These are phyloP conservation scores for Yoshiicerus persimilis DNA, from an alignment of 1,140 invertebrate genomes.

Conservation along the genomic window DNA sequence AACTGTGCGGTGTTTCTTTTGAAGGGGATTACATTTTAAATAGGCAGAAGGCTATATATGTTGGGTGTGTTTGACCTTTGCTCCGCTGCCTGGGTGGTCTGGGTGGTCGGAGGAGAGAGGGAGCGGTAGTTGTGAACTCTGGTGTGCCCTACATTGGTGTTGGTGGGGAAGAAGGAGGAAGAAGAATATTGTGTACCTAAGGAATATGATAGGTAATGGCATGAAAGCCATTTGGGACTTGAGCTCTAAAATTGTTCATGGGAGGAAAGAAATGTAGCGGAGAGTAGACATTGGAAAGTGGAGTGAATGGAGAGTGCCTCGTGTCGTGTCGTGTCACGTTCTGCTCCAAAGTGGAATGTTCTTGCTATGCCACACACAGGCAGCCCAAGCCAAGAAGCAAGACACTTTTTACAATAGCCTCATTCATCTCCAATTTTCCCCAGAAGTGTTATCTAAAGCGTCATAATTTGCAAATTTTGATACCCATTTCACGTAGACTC, in stretches of 20 bases:
- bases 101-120: too few relatives aligned
- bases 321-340: neutral
- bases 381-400: neutral
- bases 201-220: neutral
- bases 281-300: too few relatives aligned
- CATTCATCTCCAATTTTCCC: constrained; percentile 30
- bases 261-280: neutral
- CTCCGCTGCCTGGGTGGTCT: too few relatives aligned
- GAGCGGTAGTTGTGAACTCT: too few relatives aligned
- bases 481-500: constrained; percentile 19
- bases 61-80: too few relatives aligned
- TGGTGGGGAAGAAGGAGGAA: too few relatives aligned
- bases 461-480: constrained; percentile 27
- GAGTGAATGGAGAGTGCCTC: neutral
- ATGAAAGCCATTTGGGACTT: neutral
- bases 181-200: neutral
- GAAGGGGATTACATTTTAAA: too few relatives aligned
- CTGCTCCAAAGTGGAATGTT: neutral
- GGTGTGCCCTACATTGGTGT: too few relatives aligned
- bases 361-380: neutral
- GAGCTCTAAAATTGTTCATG: neutral
- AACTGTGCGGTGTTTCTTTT: too few relatives aligned
- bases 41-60: too few relatives aligned
- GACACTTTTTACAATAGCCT: constrained; percentile 23
- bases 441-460: constrained; percentile 31